Percentiles rank a stretch among this genome's conserved stretches.
phyloP scores from a whole-genome alignment of 2,888 invertebrate species.

The Phytoseiulus persimilis region DNA sequence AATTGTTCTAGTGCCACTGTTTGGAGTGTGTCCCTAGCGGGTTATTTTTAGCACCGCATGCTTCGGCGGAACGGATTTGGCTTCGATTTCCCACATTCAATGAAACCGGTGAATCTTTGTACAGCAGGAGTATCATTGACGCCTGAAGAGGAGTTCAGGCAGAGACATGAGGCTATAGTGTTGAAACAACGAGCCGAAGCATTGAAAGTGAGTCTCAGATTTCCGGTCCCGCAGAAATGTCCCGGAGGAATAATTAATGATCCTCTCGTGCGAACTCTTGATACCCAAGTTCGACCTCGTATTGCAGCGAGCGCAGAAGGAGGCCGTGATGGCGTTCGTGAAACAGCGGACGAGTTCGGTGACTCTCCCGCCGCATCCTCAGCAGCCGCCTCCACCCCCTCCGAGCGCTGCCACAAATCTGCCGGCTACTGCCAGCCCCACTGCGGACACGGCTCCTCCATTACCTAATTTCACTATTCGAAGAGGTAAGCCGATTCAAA shows the following conservation, averaged over 20 bases:
- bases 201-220: neutral
- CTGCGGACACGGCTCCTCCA: constrained; percentile 61
- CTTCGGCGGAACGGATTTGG: no score
- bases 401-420: neutral
- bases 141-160: constrained; percentile 49
- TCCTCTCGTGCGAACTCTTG: no score
- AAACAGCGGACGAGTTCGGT: constrained; percentile 45
- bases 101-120: neutral
- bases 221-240: neutral
- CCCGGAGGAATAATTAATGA: no score
- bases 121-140: neutral
- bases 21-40: no score
- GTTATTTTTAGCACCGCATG: no score
- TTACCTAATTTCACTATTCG: constrained; percentile 84
- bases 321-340: constrained; percentile 49
- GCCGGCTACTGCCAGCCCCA: constrained; percentile 47
- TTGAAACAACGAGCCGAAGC: constrained; percentile 47
- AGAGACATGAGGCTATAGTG: constrained; percentile 48
- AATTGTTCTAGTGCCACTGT: no score
- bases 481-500: constrained; percentile 56
- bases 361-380: neutral
- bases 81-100: no score
- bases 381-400: constrained; percentile 26
- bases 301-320: constrained; percentile 48
- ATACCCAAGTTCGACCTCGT: neutral